Percentiles rank a stretch among this genome's conserved stretches.
phyloP scores from a whole-genome alignment of 2,113 vertebrate genomes.

The Cepphus grylle region DNA sequence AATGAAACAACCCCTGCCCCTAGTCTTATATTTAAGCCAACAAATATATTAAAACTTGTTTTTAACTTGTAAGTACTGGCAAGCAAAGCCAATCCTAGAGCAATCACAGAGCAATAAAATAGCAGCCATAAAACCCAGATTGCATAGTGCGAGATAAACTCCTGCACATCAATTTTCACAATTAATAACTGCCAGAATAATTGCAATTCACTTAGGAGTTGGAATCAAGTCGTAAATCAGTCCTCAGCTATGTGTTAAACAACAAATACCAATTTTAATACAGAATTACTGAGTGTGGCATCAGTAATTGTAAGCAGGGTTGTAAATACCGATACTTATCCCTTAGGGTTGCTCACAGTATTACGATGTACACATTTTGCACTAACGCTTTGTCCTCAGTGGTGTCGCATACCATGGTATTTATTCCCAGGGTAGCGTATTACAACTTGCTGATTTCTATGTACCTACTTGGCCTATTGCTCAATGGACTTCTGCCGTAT shows the following conservation, averaged over 20 bases:
- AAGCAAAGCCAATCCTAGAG: background rate
- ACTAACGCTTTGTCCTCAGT: background rate
- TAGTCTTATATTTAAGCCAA: background rate
- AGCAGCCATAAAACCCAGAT: background rate
- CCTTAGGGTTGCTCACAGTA: background rate
- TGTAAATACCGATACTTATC: background rate
- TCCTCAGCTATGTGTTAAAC: background rate
- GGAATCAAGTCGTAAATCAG: background rate
- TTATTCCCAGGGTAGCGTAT: background rate
- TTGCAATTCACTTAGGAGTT: background rate
- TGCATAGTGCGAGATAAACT: background rate
- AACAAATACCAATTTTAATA: background rate
- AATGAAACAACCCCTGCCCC: background rate
- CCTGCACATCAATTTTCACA: background rate
- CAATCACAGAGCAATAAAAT: slow-evolving; percentile 7
- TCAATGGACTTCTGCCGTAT: background rate
- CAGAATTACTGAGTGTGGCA: background rate
- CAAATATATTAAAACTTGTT: background rate
- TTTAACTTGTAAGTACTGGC: slow-evolving; percentile 17
- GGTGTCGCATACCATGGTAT: background rate
- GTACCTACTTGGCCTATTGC: background rate
- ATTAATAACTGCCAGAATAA: slow-evolving; percentile 18
- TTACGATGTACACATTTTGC: background rate
- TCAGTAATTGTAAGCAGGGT: background rate
- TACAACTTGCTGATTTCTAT: background rate